Base-by-base conservation (phyloP, 1,140 invertebrate genomes). In the Pectinophora gossypiella region DNA sequence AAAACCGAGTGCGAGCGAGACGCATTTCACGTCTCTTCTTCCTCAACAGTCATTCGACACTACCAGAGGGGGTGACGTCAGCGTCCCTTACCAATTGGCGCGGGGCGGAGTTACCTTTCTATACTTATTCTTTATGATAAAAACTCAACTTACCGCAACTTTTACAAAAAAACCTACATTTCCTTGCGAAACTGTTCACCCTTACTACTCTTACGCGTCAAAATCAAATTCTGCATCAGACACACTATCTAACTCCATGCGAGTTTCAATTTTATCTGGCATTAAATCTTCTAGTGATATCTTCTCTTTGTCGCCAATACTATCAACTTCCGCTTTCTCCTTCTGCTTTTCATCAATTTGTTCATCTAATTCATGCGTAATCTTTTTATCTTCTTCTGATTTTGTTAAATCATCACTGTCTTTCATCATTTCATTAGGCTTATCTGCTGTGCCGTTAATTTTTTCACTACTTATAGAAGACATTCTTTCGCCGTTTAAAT, bases 361-460 rank as follows among this genome's bases (percentile, higher is more conserved):
- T 12, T 54, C 63, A 6, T 76, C 56, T 16, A 76, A 22, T 1
- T 52, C 75, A 6, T 64, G 59, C 64, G 74, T 72, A 6, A 75
- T 38, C 15, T 56, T 61, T 1, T 42, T 53, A 46, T 76, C 68
- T 13, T 72, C 70, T 4, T 12, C 21, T 23, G 27, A 12, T 4
- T 7, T 40, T 23, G 1, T 27, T 23, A 46, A 7, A 13, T 46
- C 3, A 7, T 46, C 23, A 7, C 13, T 46, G 2, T 23, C 44
- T 22, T 22, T 22, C 18, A 46, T 23, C 7, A 19, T 21, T 45
- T 21, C 20, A 45, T 18, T 20, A 21, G 6, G 1, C 18, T 20
- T 15, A 18, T 21, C 20, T 10, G 5, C 7, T 21, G 15, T 0
- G 22, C n/a, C 20, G 19, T 7, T 46, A 13, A 13, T 6, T 27